These are phyloP conservation scores for Danio rerio DNA, from an alignment of 2,113 vertebrate genomes.

Conservation along the genomic window DNA sequence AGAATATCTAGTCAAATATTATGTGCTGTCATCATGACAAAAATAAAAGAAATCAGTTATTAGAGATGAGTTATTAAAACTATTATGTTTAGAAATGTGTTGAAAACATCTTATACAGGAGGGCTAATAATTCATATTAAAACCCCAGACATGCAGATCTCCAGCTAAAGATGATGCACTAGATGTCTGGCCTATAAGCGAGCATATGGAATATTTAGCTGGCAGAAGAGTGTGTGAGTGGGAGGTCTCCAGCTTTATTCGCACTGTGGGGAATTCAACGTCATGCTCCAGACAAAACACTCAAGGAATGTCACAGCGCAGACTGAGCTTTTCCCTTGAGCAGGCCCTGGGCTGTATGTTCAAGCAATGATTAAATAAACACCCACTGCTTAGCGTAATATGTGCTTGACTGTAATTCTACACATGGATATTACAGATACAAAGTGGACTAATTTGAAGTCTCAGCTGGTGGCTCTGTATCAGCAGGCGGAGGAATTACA, in stretches of 20 bases:
- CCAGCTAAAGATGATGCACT: neutral
- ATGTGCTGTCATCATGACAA: too few relatives aligned
- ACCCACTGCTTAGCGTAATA: constrained; percentile 38
- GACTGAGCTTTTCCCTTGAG: constrained; percentile 25
- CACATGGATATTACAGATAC: constrained; percentile 46
- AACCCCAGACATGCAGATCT: neutral
- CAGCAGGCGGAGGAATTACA: neutral
- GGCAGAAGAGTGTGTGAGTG: constrained; percentile 11
- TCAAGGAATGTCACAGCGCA: constrained; percentile 31
- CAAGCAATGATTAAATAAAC: constrained; percentile 55
- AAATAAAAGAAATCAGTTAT: too few relatives aligned
- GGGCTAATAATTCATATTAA: too few relatives aligned
- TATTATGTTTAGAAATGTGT: too few relatives aligned
- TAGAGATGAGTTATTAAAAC: too few relatives aligned
- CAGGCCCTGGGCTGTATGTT: constrained; percentile 42
- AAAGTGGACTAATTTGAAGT: constrained; percentile 24
- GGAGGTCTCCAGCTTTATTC: constrained; percentile 12
- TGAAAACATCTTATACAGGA: too few relatives aligned
- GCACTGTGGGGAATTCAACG: constrained; percentile 23
- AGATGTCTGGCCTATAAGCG: neutral
- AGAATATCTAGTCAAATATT: too few relatives aligned
- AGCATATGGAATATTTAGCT: constrained; percentile 25
- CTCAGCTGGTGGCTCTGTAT: constrained; percentile 17
- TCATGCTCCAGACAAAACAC: constrained; percentile 44
- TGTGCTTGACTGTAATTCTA: constrained; percentile 39